Base-by-base conservation (phyloP, 2,888 invertebrate genomes). In the Lumbricus terrestris region DNA sequence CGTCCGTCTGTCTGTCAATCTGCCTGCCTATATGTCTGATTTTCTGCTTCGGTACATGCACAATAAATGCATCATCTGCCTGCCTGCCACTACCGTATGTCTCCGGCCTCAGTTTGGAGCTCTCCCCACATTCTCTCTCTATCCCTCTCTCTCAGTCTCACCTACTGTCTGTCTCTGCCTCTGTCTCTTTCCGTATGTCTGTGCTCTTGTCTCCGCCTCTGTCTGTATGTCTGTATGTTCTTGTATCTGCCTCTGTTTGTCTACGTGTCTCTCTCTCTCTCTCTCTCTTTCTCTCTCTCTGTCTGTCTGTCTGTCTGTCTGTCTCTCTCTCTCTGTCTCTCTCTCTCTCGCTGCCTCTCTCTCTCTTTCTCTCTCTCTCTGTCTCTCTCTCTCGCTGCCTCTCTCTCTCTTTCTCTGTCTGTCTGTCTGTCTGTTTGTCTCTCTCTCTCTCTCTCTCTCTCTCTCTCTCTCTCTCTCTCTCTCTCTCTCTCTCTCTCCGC, bases 121-220 rank as follows among this genome's bases (percentile, higher is more conserved):
- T 47, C 18, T 20, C 47, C 15, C 40, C n/a, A n/a, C n/a, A n/a
- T n/a, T 40, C 40, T 13, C 40, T 1, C 40, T 11, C 15, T 40
- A 1, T 40, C 40, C n/a, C 5, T 82, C 38, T 35, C 37, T 90
- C 90, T 37, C 20, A 90, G 34, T 90, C 82, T 90, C 85, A 8
- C 37, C 90, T 82, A 40, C 37, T 90, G 23, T 90, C 34, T 90
- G 42, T 82, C 47, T 90, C 82, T 90, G 40, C 88, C 69, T 82
- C 35, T 34, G 82, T 90, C 69, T 90, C 82, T 69, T 18, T 90
- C 47, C 82, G 82, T 90, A 82, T 90, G 89, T 90, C 90, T 90
- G 89, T 90, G 82, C 82, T n/a, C 69, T 82, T 90, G 69, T 90
- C 90, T 90, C 85, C 91, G n/a, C n/a, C 38, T 88, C 42, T 42